Base-by-base conservation (phyloP, 2,113 vertebrate species). In the Panthera leo region DNA sequence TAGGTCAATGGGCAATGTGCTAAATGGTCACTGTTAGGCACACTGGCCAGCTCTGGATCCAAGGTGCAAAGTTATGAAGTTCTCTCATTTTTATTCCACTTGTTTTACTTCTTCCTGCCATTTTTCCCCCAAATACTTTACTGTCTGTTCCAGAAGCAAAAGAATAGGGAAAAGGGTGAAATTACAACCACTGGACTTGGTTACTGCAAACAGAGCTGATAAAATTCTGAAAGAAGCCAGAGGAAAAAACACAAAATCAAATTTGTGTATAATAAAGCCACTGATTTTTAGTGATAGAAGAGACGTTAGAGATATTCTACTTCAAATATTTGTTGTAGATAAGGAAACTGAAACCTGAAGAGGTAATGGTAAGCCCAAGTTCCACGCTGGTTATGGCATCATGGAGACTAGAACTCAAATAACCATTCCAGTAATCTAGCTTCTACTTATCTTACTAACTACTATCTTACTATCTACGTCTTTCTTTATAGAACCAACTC, bases 101-200 rank as follows among this genome's bases (percentile, higher is more conserved):
- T 48, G 27, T 7, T 73, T 94, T 34, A 75, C 42, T n/a, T 90
- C 67, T 87, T 90, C n/a, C 67, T 78, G 78, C 34, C 4, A 4
- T 34, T 7, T 1, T 0, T 1, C 7, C 2, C 27, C 82, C 71
- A 36, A 82, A 42, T 63, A 91, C 34, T 94, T 86, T 61, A 83
- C 0, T 80, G 89, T 70, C 9, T 95, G 18, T 39, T 92, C 70
- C 36, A 96, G 61, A 92, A 92, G 63, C 53, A 84, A 95, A 95
- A 73, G 53, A 51, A 79, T 23, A 78, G 4, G 16, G 15, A 53
- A 58, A 71, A 12, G 10, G 5, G 18, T n/a, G 29, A 94, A 87
- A 71, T 79, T 42, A 84, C 48, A 95, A 94, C 23, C 76, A 55
- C 12, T 15, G 3, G 42, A 36, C 21, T 88, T 91, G 36, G 42